phyloP scores from a whole-genome alignment of 2,113 vertebrate genomes.

The Cheirogaleus medius region DNA sequence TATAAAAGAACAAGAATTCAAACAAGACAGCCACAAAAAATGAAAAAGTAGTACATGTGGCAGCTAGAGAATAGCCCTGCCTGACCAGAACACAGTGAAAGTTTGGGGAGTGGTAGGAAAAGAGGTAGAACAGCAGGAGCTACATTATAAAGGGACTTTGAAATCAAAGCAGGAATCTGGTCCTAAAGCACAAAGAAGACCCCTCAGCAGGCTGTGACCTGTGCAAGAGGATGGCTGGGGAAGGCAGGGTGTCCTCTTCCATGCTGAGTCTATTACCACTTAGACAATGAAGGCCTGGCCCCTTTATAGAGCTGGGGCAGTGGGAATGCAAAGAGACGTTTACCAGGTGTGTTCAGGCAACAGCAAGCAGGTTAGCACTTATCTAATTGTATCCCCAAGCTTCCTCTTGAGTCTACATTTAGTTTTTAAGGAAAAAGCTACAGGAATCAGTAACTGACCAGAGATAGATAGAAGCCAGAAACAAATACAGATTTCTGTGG shows the following conservation, averaged over 20 bases:
- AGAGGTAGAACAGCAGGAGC: not conserved
- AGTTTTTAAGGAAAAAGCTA: slow-evolving; percentile 25
- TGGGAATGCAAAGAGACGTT: not conserved
- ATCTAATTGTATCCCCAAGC: not conserved
- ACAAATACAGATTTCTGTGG: not conserved
- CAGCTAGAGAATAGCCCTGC: not conserved
- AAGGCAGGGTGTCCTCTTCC: not conserved
- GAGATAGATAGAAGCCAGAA: not conserved
- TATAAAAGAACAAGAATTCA: not conserved
- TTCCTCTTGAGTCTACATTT: not conserved
- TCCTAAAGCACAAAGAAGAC: not conserved
- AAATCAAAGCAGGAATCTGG: not conserved
- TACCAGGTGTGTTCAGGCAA: no score
- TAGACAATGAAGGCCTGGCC: no score
- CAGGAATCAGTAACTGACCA: not conserved
- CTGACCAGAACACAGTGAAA: not conserved
- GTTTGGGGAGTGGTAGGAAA: not conserved
- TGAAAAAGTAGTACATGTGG: not conserved
- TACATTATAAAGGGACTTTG: not conserved
- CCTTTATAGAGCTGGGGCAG: rapidly evolving
- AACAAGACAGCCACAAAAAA: not conserved
- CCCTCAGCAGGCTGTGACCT: not conserved
- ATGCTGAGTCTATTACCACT: not conserved
- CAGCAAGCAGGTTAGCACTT: not conserved
- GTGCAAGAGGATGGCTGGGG: no score